These are phyloP conservation scores for Conomelus anceps DNA, from an alignment of 2,888 invertebrate genomes.

Conservation along the genomic window DNA sequence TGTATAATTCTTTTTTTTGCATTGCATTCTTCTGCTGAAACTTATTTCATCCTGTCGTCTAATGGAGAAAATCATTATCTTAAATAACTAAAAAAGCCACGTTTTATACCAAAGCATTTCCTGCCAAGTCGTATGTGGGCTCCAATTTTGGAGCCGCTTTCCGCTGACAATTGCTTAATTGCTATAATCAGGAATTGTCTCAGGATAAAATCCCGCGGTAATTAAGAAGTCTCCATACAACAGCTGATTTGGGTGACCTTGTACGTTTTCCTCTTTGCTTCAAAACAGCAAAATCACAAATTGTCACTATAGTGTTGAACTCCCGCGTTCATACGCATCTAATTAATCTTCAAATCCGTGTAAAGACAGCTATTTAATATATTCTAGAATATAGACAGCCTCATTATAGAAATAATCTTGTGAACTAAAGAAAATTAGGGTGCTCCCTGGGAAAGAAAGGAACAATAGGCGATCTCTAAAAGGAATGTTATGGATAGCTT, in stretches of 20 bases:
- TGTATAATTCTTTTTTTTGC: too few species aligned
- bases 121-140: neutral
- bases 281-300: neutral
- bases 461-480: neutral
- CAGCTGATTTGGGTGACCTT: neutral
- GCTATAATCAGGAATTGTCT: neutral
- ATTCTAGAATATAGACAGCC: too few species aligned
- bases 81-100: neutral
- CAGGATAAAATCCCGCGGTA: neutral
- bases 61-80: too few species aligned
- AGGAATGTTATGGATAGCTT: neutral
- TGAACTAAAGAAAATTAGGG: neutral
- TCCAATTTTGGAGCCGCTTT: neutral
- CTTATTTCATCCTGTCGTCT: too few species aligned
- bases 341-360: neutral
- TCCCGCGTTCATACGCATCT: too few species aligned
- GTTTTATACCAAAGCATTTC: neutral
- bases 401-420: neutral
- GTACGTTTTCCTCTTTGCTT: neutral
- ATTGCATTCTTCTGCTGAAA: too few species aligned
- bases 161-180: neutral
- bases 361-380: neutral
- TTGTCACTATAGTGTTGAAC: neutral
- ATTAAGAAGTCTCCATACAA: neutral
- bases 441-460: neutral